Evolutionary conservation across 2,113 vertebrate species (phyloP).

Genomic region (Muscicapa adusta): DNA sequence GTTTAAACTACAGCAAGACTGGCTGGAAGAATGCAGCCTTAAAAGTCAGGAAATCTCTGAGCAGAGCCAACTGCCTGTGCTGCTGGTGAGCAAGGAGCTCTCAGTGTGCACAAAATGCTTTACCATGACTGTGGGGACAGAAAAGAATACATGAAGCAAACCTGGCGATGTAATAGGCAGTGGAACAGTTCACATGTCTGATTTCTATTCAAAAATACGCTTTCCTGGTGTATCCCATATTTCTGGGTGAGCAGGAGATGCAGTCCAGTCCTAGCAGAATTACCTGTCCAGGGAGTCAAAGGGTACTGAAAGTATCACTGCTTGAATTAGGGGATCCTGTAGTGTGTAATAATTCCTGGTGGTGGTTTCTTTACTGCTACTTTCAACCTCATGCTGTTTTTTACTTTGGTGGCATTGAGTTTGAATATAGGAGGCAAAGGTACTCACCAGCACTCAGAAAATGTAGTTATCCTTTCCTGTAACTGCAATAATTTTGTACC

Average conservation of each 20-base stretch:
- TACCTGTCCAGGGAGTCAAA: conserved; percentile 37
- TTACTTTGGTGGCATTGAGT: neutral
- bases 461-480: neutral
- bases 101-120: conserved; percentile 47
- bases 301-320: conserved; percentile 15
- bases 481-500: neutral
- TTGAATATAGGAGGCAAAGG: neutral
- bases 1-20: conserved; percentile 64
- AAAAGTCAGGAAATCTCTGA: conserved; percentile 71
- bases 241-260: conserved; percentile 1
- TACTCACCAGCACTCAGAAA: neutral
- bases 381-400: neutral
- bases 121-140: neutral
- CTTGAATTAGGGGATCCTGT: neutral
- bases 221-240: neutral
- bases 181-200: neutral
- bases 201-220: neutral
- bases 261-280: conserved; percentile 17
- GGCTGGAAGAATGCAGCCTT: conserved; percentile 66
- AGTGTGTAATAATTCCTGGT: neutral
- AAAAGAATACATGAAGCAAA: conserved; percentile 10
- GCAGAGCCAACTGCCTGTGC: conserved; percentile 64
- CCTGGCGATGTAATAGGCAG: neutral
- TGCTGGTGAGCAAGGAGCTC: conserved; percentile 44
- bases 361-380: neutral